A percentile compares a stretch with the other conserved stretches of the same genome.
phyloP scores from a whole-genome alignment of 2,113 vertebrate genomes.

The Aegotheles bennettii region DNA sequence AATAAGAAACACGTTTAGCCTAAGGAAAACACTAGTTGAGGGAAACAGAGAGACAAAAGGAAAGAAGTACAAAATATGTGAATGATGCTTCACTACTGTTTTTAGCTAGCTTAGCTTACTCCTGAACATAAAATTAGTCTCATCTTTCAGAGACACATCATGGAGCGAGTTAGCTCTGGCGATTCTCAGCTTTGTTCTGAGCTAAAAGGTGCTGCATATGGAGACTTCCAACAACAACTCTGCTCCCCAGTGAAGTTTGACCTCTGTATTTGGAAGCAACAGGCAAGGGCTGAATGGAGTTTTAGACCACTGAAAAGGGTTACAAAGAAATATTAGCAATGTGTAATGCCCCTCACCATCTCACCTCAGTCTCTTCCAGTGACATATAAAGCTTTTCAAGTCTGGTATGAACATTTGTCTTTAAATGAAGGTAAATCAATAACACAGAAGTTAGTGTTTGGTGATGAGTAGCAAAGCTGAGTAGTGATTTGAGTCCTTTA shows the following conservation, averaged over 20 bases:
- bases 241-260: neutral
- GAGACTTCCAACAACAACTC: neutral
- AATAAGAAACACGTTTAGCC: neutral
- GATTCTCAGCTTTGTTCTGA: neutral
- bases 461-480: neutral
- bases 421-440: neutral
- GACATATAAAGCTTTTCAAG: neutral
- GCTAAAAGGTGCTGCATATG: neutral
- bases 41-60: neutral
- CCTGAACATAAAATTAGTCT: neutral
- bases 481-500: neutral
- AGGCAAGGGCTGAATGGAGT: neutral
- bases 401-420: neutral
- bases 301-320: neutral
- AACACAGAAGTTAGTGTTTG: neutral
- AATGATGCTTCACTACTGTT: neutral
- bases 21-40: neutral
- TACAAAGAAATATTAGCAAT: neutral
- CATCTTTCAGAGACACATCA: neutral
- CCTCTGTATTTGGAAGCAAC: neutral
- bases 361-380: neutral
- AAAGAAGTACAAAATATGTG: neutral
- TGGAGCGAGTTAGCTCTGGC: neutral
- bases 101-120: neutral
- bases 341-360: neutral